phyloP scores from a whole-genome alignment of 2,113 vertebrate species.

The Sphaerodactylus townsendi region DNA sequence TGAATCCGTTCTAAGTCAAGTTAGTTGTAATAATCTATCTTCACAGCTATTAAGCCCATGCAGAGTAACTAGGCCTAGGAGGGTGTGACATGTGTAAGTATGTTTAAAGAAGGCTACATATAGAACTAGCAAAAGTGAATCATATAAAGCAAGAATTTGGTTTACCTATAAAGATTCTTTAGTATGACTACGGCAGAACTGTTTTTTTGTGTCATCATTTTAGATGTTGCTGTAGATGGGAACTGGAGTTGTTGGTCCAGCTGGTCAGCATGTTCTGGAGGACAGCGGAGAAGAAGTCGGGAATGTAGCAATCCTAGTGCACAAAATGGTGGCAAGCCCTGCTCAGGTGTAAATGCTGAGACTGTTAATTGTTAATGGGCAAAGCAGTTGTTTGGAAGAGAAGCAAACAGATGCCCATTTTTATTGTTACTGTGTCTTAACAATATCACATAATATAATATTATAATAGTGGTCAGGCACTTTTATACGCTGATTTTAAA shows the following conservation, averaged over 20 bases:
- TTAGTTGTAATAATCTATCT: constrained; percentile 33
- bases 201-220: constrained; percentile 28
- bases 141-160: not conserved
- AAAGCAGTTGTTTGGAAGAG: accelerated
- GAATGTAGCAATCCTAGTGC: constrained; percentile 86
- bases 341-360: constrained; percentile 79
- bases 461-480: not conserved
- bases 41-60: not conserved
- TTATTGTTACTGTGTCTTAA: not conserved
- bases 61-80: no score
- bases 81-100: not conserved
- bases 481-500: not conserved
- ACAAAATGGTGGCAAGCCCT: constrained; percentile 70
- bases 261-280: constrained; percentile 81
- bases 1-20: not conserved
- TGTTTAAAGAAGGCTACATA: not conserved
- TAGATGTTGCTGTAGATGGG: constrained; percentile 80
- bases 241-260: constrained; percentile 90
- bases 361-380: constrained; percentile 68
- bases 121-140: not conserved
- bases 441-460: not conserved
- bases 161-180: not conserved
- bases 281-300: constrained; percentile 76
- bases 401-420: not conserved
- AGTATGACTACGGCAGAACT: not conserved